phyloP scores from a whole-genome alignment of 2,888 invertebrate species.

The Drosophila macrospina region DNA sequence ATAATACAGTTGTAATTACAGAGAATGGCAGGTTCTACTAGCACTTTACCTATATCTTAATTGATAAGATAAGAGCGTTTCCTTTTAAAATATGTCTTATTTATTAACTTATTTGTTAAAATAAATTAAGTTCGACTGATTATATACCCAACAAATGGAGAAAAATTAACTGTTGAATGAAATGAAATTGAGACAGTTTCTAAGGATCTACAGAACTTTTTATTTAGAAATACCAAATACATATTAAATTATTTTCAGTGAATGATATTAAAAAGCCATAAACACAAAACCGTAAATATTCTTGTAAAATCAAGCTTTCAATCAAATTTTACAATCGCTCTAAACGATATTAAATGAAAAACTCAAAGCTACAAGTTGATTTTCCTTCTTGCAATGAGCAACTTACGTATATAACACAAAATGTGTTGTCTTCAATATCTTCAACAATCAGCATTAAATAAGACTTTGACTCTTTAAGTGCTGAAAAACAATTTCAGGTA shows the following conservation, averaged over 20 bases:
- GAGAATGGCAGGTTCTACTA: too few species aligned
- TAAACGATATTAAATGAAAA: background rate
- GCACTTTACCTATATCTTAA: too few species aligned
- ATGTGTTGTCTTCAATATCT: constrained; percentile 24
- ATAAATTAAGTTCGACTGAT: background rate
- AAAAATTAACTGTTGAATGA: background rate
- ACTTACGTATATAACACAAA: constrained; percentile 8
- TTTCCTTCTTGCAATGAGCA: background rate
- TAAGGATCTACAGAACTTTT: too few species aligned
- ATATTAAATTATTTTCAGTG: background rate
- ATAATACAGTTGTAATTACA: background rate
- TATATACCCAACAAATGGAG: background rate
- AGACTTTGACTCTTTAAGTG: constrained; percentile 46
- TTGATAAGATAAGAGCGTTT: too few species aligned
- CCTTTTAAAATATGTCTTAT: too few species aligned
- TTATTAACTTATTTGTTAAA: too few species aligned
- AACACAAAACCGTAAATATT: too few species aligned
- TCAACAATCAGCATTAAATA: constrained; percentile 42
- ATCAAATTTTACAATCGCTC: background rate
- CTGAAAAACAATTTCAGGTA: constrained; percentile 61
- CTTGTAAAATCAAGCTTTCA: background rate
- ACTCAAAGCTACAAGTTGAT: background rate
- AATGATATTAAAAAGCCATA: background rate
- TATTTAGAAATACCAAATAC: too few species aligned
- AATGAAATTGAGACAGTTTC: background rate